Conservation (phyloP, 2,888 invertebrate species). For the Gastrophysa polygoni region DNA sequence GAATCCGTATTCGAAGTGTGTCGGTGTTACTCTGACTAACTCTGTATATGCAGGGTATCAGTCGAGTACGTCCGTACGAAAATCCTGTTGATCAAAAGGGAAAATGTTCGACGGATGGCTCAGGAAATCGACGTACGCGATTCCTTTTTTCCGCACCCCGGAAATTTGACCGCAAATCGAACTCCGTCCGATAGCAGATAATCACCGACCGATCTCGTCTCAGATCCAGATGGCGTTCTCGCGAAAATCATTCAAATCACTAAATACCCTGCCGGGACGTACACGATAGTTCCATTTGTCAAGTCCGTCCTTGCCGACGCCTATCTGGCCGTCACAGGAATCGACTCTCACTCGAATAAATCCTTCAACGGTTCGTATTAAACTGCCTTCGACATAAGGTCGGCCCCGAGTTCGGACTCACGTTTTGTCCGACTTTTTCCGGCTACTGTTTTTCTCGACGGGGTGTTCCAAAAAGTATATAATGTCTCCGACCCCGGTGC, state of each 20-base stretch:
- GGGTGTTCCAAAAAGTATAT: neutral
- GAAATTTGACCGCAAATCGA: no score
- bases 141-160: no score
- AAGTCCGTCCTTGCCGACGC: slow-evolving; percentile 42
- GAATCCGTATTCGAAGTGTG: no score
- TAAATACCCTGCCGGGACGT: slow-evolving; percentile 44
- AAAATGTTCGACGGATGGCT: no score
- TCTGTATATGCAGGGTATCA: no score
- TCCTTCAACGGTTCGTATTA: slow-evolving; percentile 30
- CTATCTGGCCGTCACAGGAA: slow-evolving; percentile 28
- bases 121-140: no score
- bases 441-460: neutral
- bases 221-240: slow-evolving; percentile 41
- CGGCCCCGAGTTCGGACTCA: slow-evolving; percentile 35
- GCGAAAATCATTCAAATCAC: slow-evolving; percentile 48
- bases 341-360: slow-evolving; percentile 35
- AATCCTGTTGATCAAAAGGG: no score
- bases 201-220: slow-evolving; percentile 38
- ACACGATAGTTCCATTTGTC: slow-evolving; percentile 52
- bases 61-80: no score
- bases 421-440: slow-evolving; percentile 8
- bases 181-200: slow-evolving; percentile 31
- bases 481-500: neutral
- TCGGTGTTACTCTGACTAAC: no score
- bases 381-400: slow-evolving; percentile 25